These are phyloP conservation scores for Sardinella longiceps DNA, from an alignment of 2,797 vertebrate species.

Conservation along the genomic window DNA sequence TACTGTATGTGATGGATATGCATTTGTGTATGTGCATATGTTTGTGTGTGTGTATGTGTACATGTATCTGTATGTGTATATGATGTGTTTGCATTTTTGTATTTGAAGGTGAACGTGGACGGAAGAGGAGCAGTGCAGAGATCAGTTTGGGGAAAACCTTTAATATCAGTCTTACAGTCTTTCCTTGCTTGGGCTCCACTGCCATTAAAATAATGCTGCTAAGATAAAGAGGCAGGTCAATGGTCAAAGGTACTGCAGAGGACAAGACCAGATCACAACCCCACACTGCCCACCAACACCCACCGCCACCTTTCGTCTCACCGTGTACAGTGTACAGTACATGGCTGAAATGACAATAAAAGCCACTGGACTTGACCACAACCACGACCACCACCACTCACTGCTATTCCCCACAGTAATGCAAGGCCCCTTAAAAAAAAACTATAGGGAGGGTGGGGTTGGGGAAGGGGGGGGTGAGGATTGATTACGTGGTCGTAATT, in stretches of 20 bases:
- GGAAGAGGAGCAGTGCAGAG: too few species aligned
- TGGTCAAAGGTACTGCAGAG: too few species aligned
- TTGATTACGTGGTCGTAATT: not conserved
- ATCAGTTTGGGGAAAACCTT: too few species aligned
- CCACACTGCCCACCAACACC: not conserved
- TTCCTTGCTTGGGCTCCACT: too few species aligned
- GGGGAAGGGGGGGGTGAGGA: not conserved
- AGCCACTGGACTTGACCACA: too few species aligned
- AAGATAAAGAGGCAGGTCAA: not conserved
- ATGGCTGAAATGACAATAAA: too few species aligned
- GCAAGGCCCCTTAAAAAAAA: not conserved
- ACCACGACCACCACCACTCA: not conserved
- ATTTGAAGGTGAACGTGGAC: too few species aligned
- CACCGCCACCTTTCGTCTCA: not conserved
- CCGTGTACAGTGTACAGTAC: too few species aligned
- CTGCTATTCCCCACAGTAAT: not conserved
- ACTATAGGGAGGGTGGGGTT: not conserved
- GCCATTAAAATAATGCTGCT: not conserved
- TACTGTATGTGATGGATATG: not conserved
- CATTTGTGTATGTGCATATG: too few species aligned
- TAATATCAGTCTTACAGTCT: too few species aligned
- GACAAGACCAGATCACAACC: not conserved
- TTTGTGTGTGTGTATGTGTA: not conserved
- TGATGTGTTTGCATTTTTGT: too few species aligned
- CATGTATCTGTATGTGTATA: not conserved